Conservation (phyloP, 2,888 invertebrate genomes). For the Bhutanitis thaidina region DNA sequence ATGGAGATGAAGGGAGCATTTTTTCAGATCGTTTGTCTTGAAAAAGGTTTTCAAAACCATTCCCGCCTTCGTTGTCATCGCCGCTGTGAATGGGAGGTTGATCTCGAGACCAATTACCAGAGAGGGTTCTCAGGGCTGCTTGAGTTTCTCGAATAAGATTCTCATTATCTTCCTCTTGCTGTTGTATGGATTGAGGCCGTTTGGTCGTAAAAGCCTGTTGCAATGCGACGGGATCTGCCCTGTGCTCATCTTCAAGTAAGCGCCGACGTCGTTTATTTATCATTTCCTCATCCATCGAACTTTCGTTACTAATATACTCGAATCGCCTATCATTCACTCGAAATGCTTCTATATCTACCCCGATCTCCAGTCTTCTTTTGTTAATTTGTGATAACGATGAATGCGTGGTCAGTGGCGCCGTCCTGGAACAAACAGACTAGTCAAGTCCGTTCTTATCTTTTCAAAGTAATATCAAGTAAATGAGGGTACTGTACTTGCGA, state of each 20-base stretch:
- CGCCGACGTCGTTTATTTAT: conserved; percentile 61
- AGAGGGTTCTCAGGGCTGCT: conserved; percentile 91
- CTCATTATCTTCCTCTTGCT: conserved; percentile 85
- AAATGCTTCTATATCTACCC: conserved; percentile 73
- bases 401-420: conserved; percentile 76
- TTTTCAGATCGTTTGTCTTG: conserved; percentile 87
- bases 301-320: conserved; percentile 53
- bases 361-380: conserved; percentile 85
- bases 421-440: conserved; percentile 65
- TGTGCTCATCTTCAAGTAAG: conserved; percentile 67
- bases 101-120: conserved; percentile 90
- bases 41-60: conserved; percentile 91
- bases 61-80: conserved; percentile 87
- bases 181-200: conserved; percentile 60
- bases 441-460: conserved; percentile 35
- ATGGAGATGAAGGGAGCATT: conserved; percentile 83
- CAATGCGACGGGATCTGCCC: conserved; percentile 47
- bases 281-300: conserved; percentile 66
- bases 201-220: conserved; percentile 45
- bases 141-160: conserved; percentile 92
- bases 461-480: conserved; percentile 41
- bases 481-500: conserved; percentile 69
- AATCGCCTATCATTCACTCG: conserved; percentile 57
- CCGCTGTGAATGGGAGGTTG: conserved; percentile 82
- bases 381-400: conserved; percentile 83